Conservation (phyloP, 2,888 invertebrate genomes). For the Apodemia duryi region DNA sequence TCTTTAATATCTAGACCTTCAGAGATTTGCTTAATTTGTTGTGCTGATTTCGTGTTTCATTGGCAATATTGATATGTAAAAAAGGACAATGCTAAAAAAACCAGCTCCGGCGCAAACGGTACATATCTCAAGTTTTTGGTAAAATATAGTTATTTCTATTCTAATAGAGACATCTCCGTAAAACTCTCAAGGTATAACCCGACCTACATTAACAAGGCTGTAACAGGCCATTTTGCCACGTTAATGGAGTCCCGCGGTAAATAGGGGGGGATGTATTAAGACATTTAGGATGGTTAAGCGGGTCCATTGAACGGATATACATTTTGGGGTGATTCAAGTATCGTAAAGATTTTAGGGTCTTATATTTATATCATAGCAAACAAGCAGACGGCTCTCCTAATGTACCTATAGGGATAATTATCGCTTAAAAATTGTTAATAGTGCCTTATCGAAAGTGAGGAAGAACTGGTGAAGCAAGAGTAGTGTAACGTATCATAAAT, state of each 20-base stretch:
- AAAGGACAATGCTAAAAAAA: too few species aligned
- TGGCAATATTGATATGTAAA: too few species aligned
- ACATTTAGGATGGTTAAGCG: neutral
- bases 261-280: constrained; percentile 3
- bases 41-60: too few species aligned
- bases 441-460: too few species aligned
- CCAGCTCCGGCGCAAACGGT: too few species aligned
- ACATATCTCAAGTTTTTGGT: too few species aligned
- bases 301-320: neutral
- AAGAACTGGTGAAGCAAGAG: too few species aligned
- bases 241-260: neutral
- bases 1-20: too few species aligned
- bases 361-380: neutral
- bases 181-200: neutral
- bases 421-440: too few species aligned
- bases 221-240: constrained; percentile 1
- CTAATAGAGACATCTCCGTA: neutral
- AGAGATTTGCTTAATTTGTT: too few species aligned
- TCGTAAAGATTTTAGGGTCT: neutral
- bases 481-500: too few species aligned
- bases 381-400: neutral
- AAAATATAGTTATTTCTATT: neutral
- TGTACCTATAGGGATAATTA: neutral
- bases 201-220: neutral
- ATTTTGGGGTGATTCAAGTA: neutral